A percentile compares a stretch with the other conserved stretches of the same genome.
phyloP scores from a whole-genome alignment of 1,140 invertebrate species.

The Drosophila sulfurigaster region DNA sequence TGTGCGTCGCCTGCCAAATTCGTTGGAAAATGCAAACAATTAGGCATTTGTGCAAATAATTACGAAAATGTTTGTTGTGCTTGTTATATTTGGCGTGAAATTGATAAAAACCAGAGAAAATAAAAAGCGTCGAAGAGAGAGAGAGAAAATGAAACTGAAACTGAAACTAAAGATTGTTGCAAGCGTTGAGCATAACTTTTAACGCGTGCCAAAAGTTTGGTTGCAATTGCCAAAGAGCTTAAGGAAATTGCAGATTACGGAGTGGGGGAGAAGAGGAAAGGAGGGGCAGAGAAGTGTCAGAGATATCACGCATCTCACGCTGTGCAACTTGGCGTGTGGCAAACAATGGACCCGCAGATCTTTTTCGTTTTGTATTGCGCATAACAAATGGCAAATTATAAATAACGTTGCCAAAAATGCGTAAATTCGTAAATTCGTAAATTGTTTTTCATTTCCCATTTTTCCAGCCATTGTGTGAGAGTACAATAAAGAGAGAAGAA shows the following conservation, averaged over 20 bases:
- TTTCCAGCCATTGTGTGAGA: slow-evolving; percentile 11
- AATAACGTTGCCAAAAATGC: slow-evolving; percentile 29
- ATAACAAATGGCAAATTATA: slow-evolving; percentile 63
- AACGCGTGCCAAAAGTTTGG: slow-evolving; percentile 57
- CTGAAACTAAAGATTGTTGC: slow-evolving; percentile 43
- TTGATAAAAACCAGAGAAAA: slow-evolving; percentile 51
- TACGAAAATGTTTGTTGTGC: slow-evolving; percentile 56
- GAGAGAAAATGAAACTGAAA: slow-evolving; percentile 21
- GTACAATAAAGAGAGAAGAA: not conserved
- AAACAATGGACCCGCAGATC: slow-evolving; percentile 42
- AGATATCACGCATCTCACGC: not conserved
- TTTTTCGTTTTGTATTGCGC: slow-evolving; percentile 28
- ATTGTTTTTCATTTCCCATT: slow-evolving; percentile 53
- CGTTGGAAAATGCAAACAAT: slow-evolving; percentile 78
- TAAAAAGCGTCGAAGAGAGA: not conserved
- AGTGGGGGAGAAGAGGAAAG: not conserved
- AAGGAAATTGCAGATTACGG: slow-evolving; percentile 26
- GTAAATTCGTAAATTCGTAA: slow-evolving; percentile 49
- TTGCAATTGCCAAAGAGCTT: slow-evolving; percentile 64
- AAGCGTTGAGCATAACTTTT: slow-evolving; percentile 65
- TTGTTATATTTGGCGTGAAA: slow-evolving; percentile 71
- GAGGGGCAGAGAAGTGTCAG: too few species aligned
- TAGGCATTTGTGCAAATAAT: slow-evolving; percentile 81
- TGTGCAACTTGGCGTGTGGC: slow-evolving; percentile 38
- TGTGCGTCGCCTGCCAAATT: slow-evolving; percentile 61